A percentile compares a stretch with the other conserved stretches of the same genome.
phyloP scores from a whole-genome alignment of 2,888 invertebrate species.

The Ectemnius continuus region DNA sequence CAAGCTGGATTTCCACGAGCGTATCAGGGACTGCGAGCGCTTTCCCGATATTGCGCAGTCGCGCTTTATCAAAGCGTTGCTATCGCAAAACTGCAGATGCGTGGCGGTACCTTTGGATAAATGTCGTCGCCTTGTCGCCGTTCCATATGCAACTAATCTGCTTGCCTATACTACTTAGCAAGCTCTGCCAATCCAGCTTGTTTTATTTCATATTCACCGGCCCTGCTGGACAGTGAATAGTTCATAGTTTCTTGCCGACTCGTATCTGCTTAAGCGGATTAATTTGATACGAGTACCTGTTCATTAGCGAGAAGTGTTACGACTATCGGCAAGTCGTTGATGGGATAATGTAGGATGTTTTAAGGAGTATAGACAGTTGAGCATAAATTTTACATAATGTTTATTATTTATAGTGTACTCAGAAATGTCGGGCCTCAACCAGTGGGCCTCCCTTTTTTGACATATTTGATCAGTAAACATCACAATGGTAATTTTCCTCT shows the following conservation, averaged over 20 bases:
- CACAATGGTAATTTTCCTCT: conserved; percentile 71
- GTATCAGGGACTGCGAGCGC: conserved; percentile 15
- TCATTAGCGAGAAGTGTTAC: too few relatives aligned
- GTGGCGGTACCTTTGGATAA: not conserved
- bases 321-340: too few relatives aligned
- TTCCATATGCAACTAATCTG: too few relatives aligned
- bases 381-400: conserved; percentile 73
- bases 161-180: conserved; percentile 13
- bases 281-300: too few relatives aligned
- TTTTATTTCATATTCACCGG: not conserved
- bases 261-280: too few relatives aligned
- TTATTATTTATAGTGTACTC: conserved; percentile 74
- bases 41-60: conserved; percentile 46
- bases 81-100: conserved; percentile 11
- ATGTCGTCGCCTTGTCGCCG: too few relatives aligned
- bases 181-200: conserved; percentile 11
- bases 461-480: conserved; percentile 73
- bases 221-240: too few relatives aligned
- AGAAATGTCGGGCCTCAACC: conserved; percentile 74
- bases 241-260: too few relatives aligned
- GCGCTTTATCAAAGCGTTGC: conserved; percentile 36
- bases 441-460: conserved; percentile 72
- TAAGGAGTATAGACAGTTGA: not conserved
- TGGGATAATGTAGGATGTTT: too few relatives aligned
- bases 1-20: conserved; percentile 39